A percentile compares a stretch with the other conserved stretches of the same genome.
These are phyloP conservation scores for Seladonia tumulorum DNA, from an alignment of 2,888 invertebrate genomes.

Conservation along the genomic window DNA sequence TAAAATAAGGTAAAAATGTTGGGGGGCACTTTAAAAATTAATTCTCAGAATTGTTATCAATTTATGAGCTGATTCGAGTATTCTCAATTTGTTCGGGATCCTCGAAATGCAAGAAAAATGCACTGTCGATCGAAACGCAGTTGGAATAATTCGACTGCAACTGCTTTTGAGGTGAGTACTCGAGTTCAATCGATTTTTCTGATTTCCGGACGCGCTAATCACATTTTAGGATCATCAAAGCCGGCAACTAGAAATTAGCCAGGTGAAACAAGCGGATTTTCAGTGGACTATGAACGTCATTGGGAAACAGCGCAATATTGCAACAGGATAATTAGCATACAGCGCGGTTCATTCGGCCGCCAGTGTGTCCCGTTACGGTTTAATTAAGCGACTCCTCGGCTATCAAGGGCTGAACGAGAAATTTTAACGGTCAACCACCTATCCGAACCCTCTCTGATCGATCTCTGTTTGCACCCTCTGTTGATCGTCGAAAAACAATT, in stretches of 20 bases:
- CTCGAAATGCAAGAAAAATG: too few relatives aligned
- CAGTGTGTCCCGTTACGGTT: conserved; percentile 24
- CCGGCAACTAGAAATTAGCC: not conserved
- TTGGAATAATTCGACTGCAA: too few relatives aligned
- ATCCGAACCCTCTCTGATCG: not conserved
- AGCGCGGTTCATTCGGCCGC: conserved; percentile 5
- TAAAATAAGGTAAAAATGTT: not conserved
- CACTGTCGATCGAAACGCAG: too few relatives aligned
- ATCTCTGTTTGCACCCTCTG: not conserved
- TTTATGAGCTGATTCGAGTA: too few relatives aligned
- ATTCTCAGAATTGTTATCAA: too few relatives aligned
- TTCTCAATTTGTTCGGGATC: too few relatives aligned
- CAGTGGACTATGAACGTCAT: not conserved
- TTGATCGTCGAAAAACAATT: not conserved
- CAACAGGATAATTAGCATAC: conserved; percentile 15
- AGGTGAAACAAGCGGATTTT: not conserved
- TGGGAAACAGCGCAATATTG: conserved; percentile 5
- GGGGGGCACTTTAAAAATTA: not conserved
- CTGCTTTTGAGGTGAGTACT: not conserved
- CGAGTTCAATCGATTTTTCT: not conserved
- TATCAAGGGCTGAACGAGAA: conserved; percentile 10
- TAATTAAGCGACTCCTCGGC: conserved; percentile 59
- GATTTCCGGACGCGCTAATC: not conserved
- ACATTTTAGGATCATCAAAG: not conserved
- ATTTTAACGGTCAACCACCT: conserved; percentile 1